phyloP scores from a whole-genome alignment of 2,113 vertebrate genomes.

The Platichthys flesus region DNA sequence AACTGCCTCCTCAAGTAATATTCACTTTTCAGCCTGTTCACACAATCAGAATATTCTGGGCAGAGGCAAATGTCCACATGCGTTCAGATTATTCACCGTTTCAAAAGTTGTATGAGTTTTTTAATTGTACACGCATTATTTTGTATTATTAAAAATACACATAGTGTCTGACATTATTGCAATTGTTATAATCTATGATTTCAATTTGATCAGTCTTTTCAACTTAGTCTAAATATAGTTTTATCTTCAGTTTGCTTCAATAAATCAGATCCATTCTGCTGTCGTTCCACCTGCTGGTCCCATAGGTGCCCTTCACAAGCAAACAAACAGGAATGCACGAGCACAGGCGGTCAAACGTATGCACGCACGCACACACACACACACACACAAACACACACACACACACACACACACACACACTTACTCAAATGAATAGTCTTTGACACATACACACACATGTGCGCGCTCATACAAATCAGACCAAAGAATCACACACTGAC shows the following conservation, averaged over 20 bases:
- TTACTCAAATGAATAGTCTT: background rate
- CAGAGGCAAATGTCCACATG: background rate
- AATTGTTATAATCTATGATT: background rate
- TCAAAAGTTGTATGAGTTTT: no score
- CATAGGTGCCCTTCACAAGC: slow-evolving; percentile 43
- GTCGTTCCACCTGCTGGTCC: slow-evolving; percentile 33
- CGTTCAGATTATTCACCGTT: no score
- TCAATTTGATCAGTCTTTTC: background rate
- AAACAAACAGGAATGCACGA: slow-evolving; percentile 40
- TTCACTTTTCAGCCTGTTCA: background rate
- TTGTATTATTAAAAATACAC: background rate
- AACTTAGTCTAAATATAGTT: slow-evolving; percentile 4
- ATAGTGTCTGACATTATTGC: background rate
- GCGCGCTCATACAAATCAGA: slow-evolving; percentile 34
- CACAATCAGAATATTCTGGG: background rate
- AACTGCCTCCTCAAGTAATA: background rate
- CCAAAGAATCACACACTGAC: slow-evolving; percentile 59
- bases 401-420: background rate
- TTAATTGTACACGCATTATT: background rate
- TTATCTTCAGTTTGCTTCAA: slow-evolving; percentile 1
- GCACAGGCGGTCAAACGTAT: slow-evolving; percentile 20
- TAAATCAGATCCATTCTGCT: slow-evolving; percentile 15
- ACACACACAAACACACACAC: background rate
- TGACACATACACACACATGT: slow-evolving; percentile 2
- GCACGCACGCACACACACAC: background rate